phyloP scores from a whole-genome alignment of 2,113 vertebrate genomes.

The Crocuta crocuta region DNA sequence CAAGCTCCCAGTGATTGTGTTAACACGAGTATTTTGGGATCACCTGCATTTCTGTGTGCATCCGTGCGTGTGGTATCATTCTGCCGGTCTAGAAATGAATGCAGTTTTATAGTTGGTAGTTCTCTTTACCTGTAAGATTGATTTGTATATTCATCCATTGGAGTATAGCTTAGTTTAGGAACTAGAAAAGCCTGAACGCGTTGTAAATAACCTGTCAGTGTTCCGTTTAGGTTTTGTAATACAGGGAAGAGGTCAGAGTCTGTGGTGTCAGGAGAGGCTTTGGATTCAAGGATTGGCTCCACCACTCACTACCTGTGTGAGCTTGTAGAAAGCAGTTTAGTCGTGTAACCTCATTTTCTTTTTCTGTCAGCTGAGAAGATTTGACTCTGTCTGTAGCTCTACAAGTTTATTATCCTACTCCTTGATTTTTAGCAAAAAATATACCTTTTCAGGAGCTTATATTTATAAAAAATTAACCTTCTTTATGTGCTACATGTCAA shows the following conservation, averaged over 20 bases:
- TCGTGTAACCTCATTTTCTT: not conserved
- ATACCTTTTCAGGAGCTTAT: not conserved
- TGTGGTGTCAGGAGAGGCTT: not conserved
- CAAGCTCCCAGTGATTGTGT: not conserved
- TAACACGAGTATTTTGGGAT: not conserved
- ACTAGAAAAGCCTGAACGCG: not conserved
- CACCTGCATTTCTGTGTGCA: not conserved
- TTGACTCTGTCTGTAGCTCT: not conserved
- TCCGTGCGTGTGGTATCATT: not conserved
- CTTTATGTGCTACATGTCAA: not conserved
- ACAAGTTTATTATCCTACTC: not conserved
- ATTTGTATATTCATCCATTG: not conserved
- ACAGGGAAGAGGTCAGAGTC: not conserved
- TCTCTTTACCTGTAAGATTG: not conserved
- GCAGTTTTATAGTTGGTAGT: not conserved
- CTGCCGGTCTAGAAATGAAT: not conserved
- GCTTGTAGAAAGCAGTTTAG: not conserved
- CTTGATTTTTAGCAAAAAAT: not conserved
- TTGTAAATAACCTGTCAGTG: not conserved
- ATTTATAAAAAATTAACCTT: not conserved
- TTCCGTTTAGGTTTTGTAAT: not conserved
- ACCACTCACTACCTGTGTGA: not conserved
- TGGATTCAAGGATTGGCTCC: not conserved
- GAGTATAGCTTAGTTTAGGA: not conserved
- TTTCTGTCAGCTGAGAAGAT: not conserved